Base-by-base conservation (phyloP, 2,888 invertebrate species). In the Chrysina gloriosa region DNA sequence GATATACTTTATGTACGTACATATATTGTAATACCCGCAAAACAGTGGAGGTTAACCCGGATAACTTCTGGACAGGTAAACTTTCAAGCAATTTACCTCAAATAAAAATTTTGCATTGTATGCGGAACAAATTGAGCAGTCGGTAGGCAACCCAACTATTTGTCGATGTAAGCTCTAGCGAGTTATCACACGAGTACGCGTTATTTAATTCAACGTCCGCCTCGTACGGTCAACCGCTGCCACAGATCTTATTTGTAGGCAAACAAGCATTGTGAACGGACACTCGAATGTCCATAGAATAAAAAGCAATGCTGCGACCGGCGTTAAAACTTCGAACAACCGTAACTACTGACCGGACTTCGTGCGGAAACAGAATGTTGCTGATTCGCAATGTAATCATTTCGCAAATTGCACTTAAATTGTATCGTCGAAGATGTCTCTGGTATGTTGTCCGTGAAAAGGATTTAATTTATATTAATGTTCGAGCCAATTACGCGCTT, bases 401-500 rank as follows among this genome's bases (percentile, higher is more conserved):
- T 67, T 50, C 36, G 54, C 50, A 63, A 63, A 67, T 67, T 67
- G 67, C 67, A 45, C 54, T 67, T 52, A 52, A 63, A 52, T 67
- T 63, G 50, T 39, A 52, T 52, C 48, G 16, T 39, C 39, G 16
- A 42, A 39, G 58, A 25, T 39, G 39, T 36, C 39, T 14, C 14
- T 23, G 11, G 39, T 58, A 25, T 42, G 39, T 39, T 25, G 21
- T 27, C 27, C 27, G 31, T 39, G 39, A 39, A 58, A 19, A 54
- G 54, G 56, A 39, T 65, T 56, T 65, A 65, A 61, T 67, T 61
- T 39, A 52, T 67, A 67, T 67, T 67, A 63, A 67, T 63, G 63
- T 23, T 36, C 50, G 14, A 67, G 67, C 63, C 39, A 63, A 67
- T 67, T 67, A 52, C 50, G 14, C 23, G 11, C 56, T 16, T 27